Conservation (phyloP, 2,797 vertebrate genomes). For the Darevskia mixta region DNA sequence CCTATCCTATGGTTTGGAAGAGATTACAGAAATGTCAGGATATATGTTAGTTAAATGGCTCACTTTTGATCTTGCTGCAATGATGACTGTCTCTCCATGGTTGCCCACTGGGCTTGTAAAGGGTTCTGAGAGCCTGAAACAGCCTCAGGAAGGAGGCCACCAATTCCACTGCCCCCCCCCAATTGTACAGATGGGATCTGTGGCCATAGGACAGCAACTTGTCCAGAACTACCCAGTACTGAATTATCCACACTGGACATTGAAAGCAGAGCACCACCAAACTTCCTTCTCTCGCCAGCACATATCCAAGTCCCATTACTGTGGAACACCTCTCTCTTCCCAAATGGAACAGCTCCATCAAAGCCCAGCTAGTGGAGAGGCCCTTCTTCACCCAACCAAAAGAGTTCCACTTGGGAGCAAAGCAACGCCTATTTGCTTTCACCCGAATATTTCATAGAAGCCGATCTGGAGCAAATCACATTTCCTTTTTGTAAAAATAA, state of each 20-base stretch:
- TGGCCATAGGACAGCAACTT: background rate
- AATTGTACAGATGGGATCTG: background rate
- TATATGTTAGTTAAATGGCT: background rate
- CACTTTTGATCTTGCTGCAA: background rate
- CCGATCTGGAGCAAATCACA: slow-evolving; percentile 37
- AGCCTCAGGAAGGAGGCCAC: background rate
- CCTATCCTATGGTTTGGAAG: background rate
- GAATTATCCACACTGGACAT: background rate
- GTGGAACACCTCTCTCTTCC: background rate
- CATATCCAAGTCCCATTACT: background rate
- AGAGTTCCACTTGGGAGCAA: background rate
- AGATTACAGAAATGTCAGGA: background rate
- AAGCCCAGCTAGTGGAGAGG: too few species aligned
- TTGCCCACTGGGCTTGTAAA: background rate
- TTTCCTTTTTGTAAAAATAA: slow-evolving; percentile 24
- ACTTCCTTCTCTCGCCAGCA: background rate
- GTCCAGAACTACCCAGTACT: background rate
- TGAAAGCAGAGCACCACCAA: background rate
- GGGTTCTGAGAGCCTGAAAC: background rate
- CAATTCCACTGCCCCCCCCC: background rate
- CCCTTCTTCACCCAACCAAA: too few species aligned
- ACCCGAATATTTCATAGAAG: slow-evolving; percentile 54
- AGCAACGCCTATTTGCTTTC: slow-evolving; percentile 11
- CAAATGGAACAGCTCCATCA: background rate
- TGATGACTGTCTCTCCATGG: background rate